Conservation (phyloP, 2,113 vertebrate genomes). For the Chlorocebus sabaeus region DNA sequence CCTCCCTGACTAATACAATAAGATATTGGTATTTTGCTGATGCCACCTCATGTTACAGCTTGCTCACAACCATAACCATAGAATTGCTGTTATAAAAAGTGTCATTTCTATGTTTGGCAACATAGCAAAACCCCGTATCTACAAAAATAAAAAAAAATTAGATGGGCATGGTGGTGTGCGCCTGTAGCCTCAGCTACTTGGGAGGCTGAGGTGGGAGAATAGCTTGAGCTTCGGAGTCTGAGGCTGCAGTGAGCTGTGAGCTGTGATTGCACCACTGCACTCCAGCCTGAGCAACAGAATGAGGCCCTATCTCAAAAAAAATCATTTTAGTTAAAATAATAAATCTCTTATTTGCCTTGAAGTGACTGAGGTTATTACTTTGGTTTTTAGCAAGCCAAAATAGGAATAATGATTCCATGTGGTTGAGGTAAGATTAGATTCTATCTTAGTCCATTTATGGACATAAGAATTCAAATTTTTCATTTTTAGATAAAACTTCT, state of each 20-base stretch:
- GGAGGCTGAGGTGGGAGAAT: no score
- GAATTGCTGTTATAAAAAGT: not conserved
- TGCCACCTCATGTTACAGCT: no score
- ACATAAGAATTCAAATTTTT: not conserved
- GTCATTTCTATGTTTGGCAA: no score
- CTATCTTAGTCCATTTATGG: not conserved
- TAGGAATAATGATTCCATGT: not conserved
- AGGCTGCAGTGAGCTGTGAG: no score
- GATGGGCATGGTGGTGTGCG: no score
- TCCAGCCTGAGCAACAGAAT: no score
- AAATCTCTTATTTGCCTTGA: not conserved
- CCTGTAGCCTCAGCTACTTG: no score
- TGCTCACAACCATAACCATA: not conserved
- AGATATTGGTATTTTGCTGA: not conserved
- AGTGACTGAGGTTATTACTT: not conserved
- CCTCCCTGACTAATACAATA: not conserved
- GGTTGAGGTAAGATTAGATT: not conserved
- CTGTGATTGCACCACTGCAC: no score
- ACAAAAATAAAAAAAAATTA: no score
- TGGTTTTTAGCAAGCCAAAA: not conserved
- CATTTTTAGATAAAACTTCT: not conserved
- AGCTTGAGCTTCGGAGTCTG: no score
- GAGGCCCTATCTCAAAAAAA: no score
- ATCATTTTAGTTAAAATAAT: not conserved
- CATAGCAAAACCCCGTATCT: no score